Evolutionary conservation across 1,140 invertebrate species (phyloP), one percentile per base, ranked within the genome.

Genomic region (Zaprionus africanus): DNA sequence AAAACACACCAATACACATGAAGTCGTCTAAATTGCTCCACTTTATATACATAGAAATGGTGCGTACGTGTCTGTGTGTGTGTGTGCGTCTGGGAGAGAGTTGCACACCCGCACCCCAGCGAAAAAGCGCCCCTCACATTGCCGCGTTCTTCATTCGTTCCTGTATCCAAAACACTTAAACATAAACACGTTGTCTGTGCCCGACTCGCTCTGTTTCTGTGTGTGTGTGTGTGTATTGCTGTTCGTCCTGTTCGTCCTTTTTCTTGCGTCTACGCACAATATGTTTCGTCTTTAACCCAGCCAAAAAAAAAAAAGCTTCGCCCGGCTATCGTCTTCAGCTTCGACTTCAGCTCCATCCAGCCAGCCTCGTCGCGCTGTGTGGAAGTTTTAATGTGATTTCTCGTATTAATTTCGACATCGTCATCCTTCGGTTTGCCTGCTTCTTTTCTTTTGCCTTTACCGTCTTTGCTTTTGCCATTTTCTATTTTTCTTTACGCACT

Each of bases 371-470:
- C 60, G 70, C 19, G 26, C 77, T 80, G 38, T 75, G 61, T 87
- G 67, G 82, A 88, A 88, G 85, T 88, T 88, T 88, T 88, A 88
- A 88, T 88, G 85, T 90, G 85, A 88, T 90, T 88, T 83, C 84
- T 88, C 85, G 85, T 90, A 88, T 88, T 88, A 88, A 88, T 88
- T 88, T 88, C 85, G 85, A 77, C 85, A 90, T 88, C 85, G 85
- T 90, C 86, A 88, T 88, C 85, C 72, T 81, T 84, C 62, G n/a
- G n/a, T 46, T 70, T 82, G 58, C 53, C 31, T 43, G 41, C 46
- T 61, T 36, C 19, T 61, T 28, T 62, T 19, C 57, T 17, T 43
- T 38, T n/a, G 24, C 11, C 28, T 72, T 43, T 59, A n/a, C 13
- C 19, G 22, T 31, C 43, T 67, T 17, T 34, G 28, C 53, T 62